These are phyloP conservation scores for Cladorhizidae sp. DNA, from an alignment of 37 sponge, comb jelly and placozoan genomes.

Conservation along the genomic window DNA sequence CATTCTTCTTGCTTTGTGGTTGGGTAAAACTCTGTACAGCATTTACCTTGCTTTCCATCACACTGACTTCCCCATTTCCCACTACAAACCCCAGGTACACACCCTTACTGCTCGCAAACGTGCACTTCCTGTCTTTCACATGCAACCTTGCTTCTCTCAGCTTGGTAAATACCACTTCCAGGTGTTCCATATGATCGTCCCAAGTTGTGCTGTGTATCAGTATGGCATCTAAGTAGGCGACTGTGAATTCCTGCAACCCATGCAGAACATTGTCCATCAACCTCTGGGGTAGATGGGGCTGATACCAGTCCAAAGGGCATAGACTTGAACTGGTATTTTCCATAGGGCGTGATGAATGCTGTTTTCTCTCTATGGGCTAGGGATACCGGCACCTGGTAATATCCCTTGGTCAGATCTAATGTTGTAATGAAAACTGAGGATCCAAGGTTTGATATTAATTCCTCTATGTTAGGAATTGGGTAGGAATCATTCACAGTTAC, in stretches of 20 bases:
- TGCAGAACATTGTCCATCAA: background rate
- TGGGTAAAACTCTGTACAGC: background rate
- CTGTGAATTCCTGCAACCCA: no score
- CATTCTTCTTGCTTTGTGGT: background rate
- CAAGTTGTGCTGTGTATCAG: background rate
- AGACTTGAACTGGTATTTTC: background rate
- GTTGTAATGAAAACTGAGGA: background rate
- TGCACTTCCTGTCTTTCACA: background rate
- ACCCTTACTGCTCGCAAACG: background rate
- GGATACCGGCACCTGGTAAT: background rate
- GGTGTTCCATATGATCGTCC: background rate
- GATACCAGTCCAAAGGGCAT: constrained; percentile 10
- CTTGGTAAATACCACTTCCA: background rate
- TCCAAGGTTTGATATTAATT: background rate
- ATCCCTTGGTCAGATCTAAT: background rate
- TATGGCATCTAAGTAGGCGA: background rate
- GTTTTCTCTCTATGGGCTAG: background rate
- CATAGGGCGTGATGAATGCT: constrained; percentile 5
- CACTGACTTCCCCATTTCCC: background rate
- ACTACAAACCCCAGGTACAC: background rate
- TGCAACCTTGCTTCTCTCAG: background rate
- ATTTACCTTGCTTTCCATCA: background rate
- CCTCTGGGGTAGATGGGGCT: background rate
- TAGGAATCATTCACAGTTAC: background rate
- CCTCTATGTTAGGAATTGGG: background rate